Base-by-base conservation (phyloP, 2,113 vertebrate species). In the Entomyzon cyanotis region DNA sequence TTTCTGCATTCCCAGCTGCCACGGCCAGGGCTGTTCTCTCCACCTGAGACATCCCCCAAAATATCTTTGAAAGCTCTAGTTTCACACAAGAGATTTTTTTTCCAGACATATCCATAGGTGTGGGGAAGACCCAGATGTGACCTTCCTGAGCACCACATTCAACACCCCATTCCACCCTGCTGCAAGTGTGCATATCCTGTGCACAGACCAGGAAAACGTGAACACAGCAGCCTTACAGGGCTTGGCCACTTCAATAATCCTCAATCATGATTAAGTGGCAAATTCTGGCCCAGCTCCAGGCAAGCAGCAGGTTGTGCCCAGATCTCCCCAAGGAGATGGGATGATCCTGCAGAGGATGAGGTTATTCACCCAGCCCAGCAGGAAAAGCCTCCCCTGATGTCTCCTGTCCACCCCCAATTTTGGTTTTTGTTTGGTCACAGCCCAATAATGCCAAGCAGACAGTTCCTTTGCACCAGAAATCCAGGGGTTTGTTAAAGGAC, bases 131-230 rank as follows among this genome's bases (percentile, higher is more conserved):
- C 69, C 37, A 44, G 50, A n/a, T 10, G 44, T 42, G 63, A 70
- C 68, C 55, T 42, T 65, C 28, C 71, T 18, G 37, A 80, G 27
- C 68, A 65, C 16, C 89, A 21, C 46, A 42, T 15, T 24, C 68
- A 25, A 5, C 0, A n/a, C 11, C 64, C n/a, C 2, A 0, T 39
- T 24, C 11, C n/a, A 23, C 3, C 16, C 64, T 41, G 58, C 33
- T 47, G 21, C 63, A 27, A 35, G 53, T 2, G 21, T 8, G 27
- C 56, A 22, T 10, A 46, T 3, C 59, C 52, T 17, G 56, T 3
- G n/a, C 55, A 56, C 46, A 62, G 27, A 60, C 1, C 64, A 37
- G 60, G n/a, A 30, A 44, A 69, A 60, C 47, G 18, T 19, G 21
- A 41, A 39, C 9, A 1, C 0, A 31, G 20, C 62, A 88, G 85